Evolutionary conservation across 2,797 vertebrate genomes (phyloP).

Genomic region (Masticophis lateralis): DNA sequence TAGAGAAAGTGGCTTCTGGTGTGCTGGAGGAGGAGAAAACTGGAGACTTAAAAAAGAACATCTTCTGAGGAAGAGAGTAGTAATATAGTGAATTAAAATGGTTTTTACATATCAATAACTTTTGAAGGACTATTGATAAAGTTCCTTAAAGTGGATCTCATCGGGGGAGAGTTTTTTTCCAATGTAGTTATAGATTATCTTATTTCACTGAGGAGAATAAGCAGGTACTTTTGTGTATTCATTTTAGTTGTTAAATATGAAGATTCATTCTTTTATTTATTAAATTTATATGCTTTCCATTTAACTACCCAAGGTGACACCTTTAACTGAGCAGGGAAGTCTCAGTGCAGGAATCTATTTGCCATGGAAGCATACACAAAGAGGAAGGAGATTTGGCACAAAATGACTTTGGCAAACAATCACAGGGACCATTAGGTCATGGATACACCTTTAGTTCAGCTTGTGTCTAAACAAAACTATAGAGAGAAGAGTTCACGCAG

Average conservation of each 20-base stretch:
- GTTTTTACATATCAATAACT: neutral
- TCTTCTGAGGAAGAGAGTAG: neutral
- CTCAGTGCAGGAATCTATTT: neutral
- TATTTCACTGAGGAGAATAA: neutral
- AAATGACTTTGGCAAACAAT: constrained; percentile 41
- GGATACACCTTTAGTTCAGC: constrained; percentile 39
- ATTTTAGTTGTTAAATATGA: neutral
- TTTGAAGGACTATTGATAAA: neutral
- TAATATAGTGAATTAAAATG: neutral
- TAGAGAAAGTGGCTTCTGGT: neutral
- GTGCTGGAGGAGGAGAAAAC: neutral
- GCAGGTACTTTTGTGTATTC: neutral
- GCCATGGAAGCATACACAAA: neutral
- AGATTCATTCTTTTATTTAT: neutral
- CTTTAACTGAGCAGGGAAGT: neutral
- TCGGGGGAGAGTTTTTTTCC: neutral
- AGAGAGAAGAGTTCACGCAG: constrained; percentile 27
- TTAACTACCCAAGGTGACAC: neutral
- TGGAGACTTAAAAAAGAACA: neutral
- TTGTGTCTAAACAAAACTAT: constrained; percentile 51
- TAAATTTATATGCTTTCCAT: neutral
- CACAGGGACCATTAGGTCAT: constrained; percentile 30
- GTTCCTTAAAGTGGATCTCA: neutral
- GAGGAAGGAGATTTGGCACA: neutral
- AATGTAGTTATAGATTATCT: neutral